Percentiles rank a stretch among this genome's conserved stretches.
Conservation (phyloP, 2,113 vertebrate genomes). For the Hippopotamus amphibius region DNA sequence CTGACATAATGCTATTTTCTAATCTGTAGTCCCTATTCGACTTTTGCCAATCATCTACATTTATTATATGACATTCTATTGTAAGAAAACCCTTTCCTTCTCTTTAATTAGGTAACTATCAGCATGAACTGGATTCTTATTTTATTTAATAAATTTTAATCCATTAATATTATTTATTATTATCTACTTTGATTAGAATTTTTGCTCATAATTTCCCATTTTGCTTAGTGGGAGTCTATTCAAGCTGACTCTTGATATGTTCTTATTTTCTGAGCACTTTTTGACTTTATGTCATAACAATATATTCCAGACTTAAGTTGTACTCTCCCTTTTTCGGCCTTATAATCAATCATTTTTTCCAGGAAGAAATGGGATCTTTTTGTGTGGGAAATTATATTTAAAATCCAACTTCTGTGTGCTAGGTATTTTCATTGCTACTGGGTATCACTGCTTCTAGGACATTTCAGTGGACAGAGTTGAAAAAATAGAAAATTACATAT, state of each 20-base stretch:
- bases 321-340: neutral
- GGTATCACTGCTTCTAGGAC: neutral
- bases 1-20: neutral
- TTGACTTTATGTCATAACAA: neutral
- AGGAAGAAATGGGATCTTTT: neutral
- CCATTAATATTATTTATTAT: neutral
- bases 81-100: neutral
- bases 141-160: slow-evolving; percentile 9
- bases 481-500: neutral
- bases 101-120: slow-evolving; percentile 16
- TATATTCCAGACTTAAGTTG: neutral
- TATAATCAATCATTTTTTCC: neutral
- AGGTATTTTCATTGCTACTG: neutral
- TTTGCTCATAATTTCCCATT: neutral
- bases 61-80: neutral
- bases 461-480: neutral
- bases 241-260: neutral
- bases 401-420: neutral
- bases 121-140: neutral
- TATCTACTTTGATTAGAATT: neutral
- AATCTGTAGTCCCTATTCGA: neutral
- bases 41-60: slow-evolving; percentile 2
- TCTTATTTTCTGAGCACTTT: neutral
- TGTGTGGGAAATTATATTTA: neutral
- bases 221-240: neutral